Conservation (phyloP, 1,140 invertebrate species). For the Scaptomyza montana region DNA sequence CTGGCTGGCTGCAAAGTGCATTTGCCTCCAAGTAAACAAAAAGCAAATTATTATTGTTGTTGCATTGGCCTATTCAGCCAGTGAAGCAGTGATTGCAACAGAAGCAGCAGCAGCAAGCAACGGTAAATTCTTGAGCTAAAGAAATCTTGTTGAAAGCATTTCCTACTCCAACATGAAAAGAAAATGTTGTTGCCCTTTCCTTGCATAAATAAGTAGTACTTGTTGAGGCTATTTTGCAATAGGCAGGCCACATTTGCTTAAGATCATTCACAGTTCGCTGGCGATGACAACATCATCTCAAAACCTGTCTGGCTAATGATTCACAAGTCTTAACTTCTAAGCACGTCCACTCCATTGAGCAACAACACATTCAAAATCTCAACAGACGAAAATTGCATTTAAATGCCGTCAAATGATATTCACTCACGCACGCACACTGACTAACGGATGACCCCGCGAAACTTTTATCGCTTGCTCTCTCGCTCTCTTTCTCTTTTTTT, state of each 20-base stretch:
- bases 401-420: conserved; percentile 27
- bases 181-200: conserved; percentile 46
- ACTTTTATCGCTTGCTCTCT: conserved; percentile 25
- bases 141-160: conserved; percentile 80
- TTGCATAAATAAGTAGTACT: conserved; percentile 32
- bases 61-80: conserved; percentile 58
- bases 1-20: conserved; percentile 36
- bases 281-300: conserved; percentile 39
- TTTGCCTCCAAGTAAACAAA: conserved; percentile 48
- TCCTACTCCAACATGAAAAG: conserved; percentile 61
- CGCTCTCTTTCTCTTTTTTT: not conserved
- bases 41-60: conserved; percentile 22
- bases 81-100: conserved; percentile 46
- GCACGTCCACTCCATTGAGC: conserved; percentile 1
- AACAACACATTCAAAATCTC: conserved; percentile 26
- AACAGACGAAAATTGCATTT: conserved; percentile 37
- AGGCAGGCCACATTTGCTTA: conserved; percentile 29
- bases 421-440: conserved; percentile 4
- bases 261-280: conserved; percentile 60
- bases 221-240: conserved; percentile 45
- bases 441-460: conserved; percentile 30
- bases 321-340: conserved; percentile 34
- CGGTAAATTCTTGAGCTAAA: conserved; percentile 72
- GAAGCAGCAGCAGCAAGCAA: conserved; percentile 36
- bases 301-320: conserved; percentile 44